Evolutionary conservation across 2,888 invertebrate species (phyloP), one percentile per base, ranked within the genome.

Genomic region (Xestia rhomboidea): DNA sequence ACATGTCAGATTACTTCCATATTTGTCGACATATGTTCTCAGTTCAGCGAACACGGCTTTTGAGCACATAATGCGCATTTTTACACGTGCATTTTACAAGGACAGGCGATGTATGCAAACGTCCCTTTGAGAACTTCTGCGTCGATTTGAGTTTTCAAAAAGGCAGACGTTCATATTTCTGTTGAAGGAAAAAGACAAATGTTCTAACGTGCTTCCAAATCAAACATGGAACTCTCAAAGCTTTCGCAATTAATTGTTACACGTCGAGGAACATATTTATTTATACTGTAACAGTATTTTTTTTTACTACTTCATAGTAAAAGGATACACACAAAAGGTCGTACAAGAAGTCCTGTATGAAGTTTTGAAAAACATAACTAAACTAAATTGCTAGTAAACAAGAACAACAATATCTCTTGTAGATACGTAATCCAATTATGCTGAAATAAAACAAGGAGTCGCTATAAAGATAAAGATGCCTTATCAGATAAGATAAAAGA

Each of bases 401-500:
- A 41, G 46, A 66, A 68, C 5, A 71, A 69, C 11, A 41, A 72
- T 51, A 51, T 44, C 21, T 49, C 41, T 70, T 41, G n/a, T 41
- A 41, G n/a, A n/a, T 64, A 41, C 54, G 24, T 66, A 78, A 77
- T 84, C 77, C 78, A 81, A 86, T 87, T 54, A 81, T 64, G 74
- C 63, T 77, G 24, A 77, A 87, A 79, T 68, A 68, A 79, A 86
- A 81, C 77, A 80, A 73, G 75, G 66, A 76, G 64, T 68, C 63
- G 77, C 79, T 68, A 75, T 77, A 81, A 87, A 79, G 69, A 77
- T 79, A 82, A 86, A 79, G 80, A 71, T 71, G 34, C 68, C 72
- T 87, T 87, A 88, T 85, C 85, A 81, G 76, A 72, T 76, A 84
- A 81, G 84, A 81, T 85, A 85, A 84, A 84, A 82, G 77, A 63